These are phyloP conservation scores for Calephelis nemesis DNA, from an alignment of 1,140 invertebrate genomes.

Conservation along the genomic window DNA sequence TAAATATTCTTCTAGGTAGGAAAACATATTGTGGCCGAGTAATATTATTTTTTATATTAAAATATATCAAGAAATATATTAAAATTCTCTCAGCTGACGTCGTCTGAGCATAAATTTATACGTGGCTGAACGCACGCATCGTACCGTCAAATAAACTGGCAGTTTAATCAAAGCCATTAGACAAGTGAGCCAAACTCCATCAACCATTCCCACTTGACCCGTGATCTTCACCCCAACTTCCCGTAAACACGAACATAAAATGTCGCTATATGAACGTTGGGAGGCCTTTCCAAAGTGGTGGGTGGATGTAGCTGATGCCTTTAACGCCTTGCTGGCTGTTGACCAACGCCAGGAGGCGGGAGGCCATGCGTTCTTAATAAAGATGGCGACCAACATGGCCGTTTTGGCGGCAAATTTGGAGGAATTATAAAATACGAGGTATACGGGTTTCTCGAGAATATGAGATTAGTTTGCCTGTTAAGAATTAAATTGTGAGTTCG, in stretches of 20 bases:
- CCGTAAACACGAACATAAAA: conserved; percentile 18
- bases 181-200: conserved; percentile 75
- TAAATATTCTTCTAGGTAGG: no score
- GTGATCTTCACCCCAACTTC: conserved; percentile 41
- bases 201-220: conserved; percentile 49
- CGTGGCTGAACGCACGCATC: conserved; percentile 71
- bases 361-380: conserved; percentile 77
- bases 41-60: no score
- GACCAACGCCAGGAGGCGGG: conserved; percentile 74
- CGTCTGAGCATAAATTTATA: conserved; percentile 76
- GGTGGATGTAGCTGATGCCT: conserved; percentile 72
- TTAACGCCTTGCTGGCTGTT: conserved; percentile 77
- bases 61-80: background rate
- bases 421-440: conserved; percentile 35
- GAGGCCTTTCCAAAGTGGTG: conserved; percentile 52
- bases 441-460: conserved; percentile 13
- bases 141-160: conserved; percentile 78
- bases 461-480: conserved; percentile 15
- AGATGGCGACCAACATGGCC: conserved; percentile 70
- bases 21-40: no score
- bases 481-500: conserved; percentile 13
- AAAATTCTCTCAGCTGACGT: conserved; percentile 33
- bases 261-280: conserved; percentile 39
- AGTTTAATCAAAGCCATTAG: conserved; percentile 79
- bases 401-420: conserved; percentile 62